Evolutionary conservation across 2,797 vertebrate species (phyloP).

Genomic region (Periparus ater): DNA sequence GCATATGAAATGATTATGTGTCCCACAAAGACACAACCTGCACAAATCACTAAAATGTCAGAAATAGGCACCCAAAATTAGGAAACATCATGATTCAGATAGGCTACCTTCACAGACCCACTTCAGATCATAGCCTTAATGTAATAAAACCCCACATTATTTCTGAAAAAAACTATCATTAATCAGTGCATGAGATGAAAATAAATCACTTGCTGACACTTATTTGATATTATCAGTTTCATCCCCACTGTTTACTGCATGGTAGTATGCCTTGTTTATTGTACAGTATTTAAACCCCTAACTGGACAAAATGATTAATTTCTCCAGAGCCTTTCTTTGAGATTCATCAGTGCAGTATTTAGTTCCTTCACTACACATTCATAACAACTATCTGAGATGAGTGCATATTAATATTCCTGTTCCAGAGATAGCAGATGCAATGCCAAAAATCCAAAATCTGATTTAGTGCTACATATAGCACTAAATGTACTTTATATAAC

Average conservation of each 20-base stretch:
- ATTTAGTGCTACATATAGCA: not conserved
- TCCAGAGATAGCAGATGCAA: not conserved
- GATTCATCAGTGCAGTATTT: not conserved
- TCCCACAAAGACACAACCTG: not conserved
- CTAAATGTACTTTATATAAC: not conserved
- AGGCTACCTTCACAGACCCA: not conserved
- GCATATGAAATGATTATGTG: not conserved
- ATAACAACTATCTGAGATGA: constrained; percentile 15
- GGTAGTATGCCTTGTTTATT: not conserved
- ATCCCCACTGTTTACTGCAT: not conserved
- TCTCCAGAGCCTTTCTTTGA: not conserved
- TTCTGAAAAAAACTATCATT: not conserved
- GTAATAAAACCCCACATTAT: not conserved
- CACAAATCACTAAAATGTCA: not conserved
- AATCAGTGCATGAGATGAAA: not conserved
- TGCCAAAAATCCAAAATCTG: not conserved
- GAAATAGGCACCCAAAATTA: not conserved
- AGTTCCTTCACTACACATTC: not conserved
- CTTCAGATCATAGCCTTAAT: not conserved
- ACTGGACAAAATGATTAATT: constrained; percentile 32
- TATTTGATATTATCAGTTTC: not conserved
- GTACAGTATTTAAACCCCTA: not conserved
- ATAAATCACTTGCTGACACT: constrained; percentile 5
- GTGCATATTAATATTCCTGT: constrained; percentile 3
- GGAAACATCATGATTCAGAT: not conserved